Conservation (phyloP, 2,888 invertebrate species). For the Liposcelis brunnea region DNA sequence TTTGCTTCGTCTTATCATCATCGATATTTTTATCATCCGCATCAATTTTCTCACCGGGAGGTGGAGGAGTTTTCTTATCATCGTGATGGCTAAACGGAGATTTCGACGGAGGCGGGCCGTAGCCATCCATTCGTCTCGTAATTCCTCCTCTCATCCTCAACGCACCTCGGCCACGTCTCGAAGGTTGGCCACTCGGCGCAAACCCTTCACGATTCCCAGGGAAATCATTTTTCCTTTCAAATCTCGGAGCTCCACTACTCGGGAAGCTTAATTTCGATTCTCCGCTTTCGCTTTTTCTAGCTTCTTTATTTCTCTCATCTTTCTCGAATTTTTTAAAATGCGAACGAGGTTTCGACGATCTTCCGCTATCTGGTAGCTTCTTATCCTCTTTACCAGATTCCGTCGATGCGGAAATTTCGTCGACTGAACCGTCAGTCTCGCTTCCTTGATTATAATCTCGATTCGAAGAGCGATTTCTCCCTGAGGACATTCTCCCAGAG, state of each 20-base stretch:
- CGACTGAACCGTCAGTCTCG: slow-evolving; percentile 60
- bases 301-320: slow-evolving; percentile 39
- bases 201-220: slow-evolving; percentile 41
- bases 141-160: slow-evolving; percentile 20
- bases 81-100: slow-evolving; percentile 43
- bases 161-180: slow-evolving; percentile 63
- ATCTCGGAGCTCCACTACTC: too few species aligned
- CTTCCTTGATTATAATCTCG: slow-evolving; percentile 26
- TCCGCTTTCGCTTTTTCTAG: slow-evolving; percentile 15
- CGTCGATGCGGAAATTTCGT: slow-evolving; percentile 41
- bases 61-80: slow-evolving; percentile 15
- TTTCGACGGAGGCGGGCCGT: slow-evolving; percentile 64
- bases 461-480: too few species aligned
- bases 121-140: slow-evolving; percentile 47
- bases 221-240: too few species aligned
- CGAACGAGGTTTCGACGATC: slow-evolving; percentile 30
- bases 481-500: slow-evolving; percentile 13
- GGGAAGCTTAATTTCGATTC: slow-evolving; percentile 11
- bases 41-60: slow-evolving; percentile 12
- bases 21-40: slow-evolving; percentile 15
- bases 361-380: slow-evolving; percentile 22
- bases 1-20: slow-evolving; percentile 48
- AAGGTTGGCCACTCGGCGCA: slow-evolving; percentile 76
- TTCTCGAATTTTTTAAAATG: slow-evolving; percentile 33
- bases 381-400: slow-evolving; percentile 38